Evolutionary conservation across 2,888 invertebrate species (phyloP), one percentile per base, ranked within the genome.

Genomic region (Halictus ligatus): DNA sequence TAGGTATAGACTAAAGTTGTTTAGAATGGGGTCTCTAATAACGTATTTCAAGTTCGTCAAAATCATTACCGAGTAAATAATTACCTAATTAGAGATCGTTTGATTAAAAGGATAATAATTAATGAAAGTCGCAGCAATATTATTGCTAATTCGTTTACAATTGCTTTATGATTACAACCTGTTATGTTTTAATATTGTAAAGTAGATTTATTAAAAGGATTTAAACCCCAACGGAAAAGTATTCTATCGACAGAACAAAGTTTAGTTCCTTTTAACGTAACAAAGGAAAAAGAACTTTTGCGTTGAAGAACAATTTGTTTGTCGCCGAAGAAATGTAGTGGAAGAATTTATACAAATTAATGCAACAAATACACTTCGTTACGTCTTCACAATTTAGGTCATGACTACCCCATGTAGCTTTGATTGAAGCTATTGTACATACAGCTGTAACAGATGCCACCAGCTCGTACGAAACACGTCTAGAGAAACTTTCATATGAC

Each of bases 361-460:
- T 67, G 15, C 18, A 29, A 64, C 64, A 64, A 29, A 29, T 46
- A 67, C 25, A 18, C 13, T 25, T 76, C 25, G 29, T n/a, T 75
- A 7, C 46, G 58, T 15, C 7, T 46, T 71, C 48, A 12, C 58
- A 60, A 80, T 71, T 10, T 43, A 29, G 50, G 75, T 71, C 69
- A 58, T 54, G 29, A 46, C 35, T 18, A 46, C 46, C 35, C 12
- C 35, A 6, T 35, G 43, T 18, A 29, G 18, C 21, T 50, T 48
- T 48, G 48, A 73, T 54, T 78, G 67, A 29, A 40, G 58, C 35
- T 18, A 64, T 81, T 84, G 67, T 48, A 35, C 29, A 64, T 64
- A 64, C 13, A 50, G 75, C n/a, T 50, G 58, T 58, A 75, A 75
- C 84, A 86, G 85, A 86, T 84, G 84, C 21, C 29, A 67, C 71